Base-by-base conservation (phyloP, 2,888 invertebrate genomes). In the Pyralis farinalis region DNA sequence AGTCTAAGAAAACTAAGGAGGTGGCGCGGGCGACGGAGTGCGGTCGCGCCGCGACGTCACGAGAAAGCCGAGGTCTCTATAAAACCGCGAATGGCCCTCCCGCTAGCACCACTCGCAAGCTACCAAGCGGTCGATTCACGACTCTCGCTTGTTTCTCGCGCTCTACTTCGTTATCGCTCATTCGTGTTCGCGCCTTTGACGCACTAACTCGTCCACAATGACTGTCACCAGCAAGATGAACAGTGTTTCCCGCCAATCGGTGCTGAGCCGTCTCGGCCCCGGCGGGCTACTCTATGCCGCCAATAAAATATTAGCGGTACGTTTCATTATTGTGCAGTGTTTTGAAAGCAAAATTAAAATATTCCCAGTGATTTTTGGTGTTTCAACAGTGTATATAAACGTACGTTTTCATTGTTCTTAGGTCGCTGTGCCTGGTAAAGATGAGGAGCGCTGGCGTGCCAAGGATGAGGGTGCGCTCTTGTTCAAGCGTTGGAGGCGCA, bases 161-260 rank as follows among this genome's bases (percentile, higher is more conserved):
- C 53, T 63, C 56, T 55, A 59, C 45, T 54, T 43, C 45, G 43
- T 51, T 69, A 71, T 71, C 67, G 64, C 56, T 80, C 75, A 82
- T 53, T 86, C 51, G 75, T 68, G 59, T 71, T 56, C 72, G 71
- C 70, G 69, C 66, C 47, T 58, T 59, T 61, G 47, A 43, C 69
- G 66, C 67, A 63, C 56, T 46, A 67, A 68, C 74, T 72, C 76
- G 74, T 68, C 57, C 71, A 58, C 52, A 55, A 90, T 90, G 90
- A 90, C 90, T 42, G 89, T 90, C 59, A 73, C 83, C 62, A 89
- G 89, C 75, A 88, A 88, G 69, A 86, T 90, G 86, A 90, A 88
- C 71, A 87, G 85, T 70, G 87, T 90, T 49, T 86, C 88, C 67
- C 86, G 88, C 69, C 87, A 81, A 59, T 83, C 87, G 48, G 65